A percentile compares a stretch with the other conserved stretches of the same genome.
phyloP scores from a whole-genome alignment of 2,888 invertebrate genomes.

The Mechanitis mazaeus region DNA sequence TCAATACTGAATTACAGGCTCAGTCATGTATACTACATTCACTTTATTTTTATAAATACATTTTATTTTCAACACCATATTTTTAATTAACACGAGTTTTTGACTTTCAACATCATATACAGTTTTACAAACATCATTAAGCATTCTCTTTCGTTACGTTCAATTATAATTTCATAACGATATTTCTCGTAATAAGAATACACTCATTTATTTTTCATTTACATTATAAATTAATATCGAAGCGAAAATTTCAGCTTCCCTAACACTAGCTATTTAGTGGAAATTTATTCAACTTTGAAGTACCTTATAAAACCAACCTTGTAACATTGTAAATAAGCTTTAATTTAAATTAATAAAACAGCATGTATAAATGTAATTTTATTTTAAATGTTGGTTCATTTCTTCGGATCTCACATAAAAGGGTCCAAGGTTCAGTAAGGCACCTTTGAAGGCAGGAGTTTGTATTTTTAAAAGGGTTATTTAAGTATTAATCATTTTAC shows the following conservation, averaged over 20 bases:
- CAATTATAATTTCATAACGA: background rate
- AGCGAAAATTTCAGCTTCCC: conserved; percentile 31
- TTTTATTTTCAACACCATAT: too few species aligned
- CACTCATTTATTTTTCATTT: conserved; percentile 18
- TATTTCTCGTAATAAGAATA: conserved; percentile 8
- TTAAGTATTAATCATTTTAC: conserved; percentile 12
- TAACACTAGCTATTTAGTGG: conserved; percentile 19
- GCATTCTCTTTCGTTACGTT: background rate
- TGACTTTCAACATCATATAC: background rate
- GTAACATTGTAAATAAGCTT: conserved; percentile 20
- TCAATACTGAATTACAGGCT: conserved; percentile 40
- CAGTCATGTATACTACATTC: background rate
- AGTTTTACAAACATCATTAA: background rate
- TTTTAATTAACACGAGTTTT: background rate
- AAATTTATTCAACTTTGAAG: background rate
- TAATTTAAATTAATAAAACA: conserved; percentile 12
- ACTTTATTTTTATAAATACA: background rate
- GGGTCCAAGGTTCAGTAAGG: conserved; percentile 30
- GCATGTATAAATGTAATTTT: conserved; percentile 18
- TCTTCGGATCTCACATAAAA: conserved; percentile 36
- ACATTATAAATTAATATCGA: conserved; percentile 35
- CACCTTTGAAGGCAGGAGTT: conserved; percentile 22
- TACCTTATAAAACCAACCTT: background rate
- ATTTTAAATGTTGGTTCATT: conserved; percentile 33
- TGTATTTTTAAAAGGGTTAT: conserved; percentile 14